Base-by-base conservation (phyloP, 2,888 invertebrate species). In the Lasius fuliginosus region DNA sequence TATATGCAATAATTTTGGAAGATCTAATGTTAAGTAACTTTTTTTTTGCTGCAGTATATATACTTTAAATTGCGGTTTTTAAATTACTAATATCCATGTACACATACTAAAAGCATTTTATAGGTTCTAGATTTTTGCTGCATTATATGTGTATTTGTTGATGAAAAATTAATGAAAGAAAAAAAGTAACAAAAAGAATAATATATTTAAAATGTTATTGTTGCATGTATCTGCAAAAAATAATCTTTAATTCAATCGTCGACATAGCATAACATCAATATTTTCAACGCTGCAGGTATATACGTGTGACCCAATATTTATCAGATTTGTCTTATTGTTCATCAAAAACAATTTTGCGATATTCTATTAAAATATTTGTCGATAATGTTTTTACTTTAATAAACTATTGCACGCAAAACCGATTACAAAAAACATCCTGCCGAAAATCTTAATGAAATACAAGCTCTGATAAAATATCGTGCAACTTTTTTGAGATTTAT, bases 281-380 rank as follows among this genome's bases (percentile, higher is more conserved):
- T 60, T 74, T 42, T 60, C 33, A 60, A 60, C 18, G 18, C 9
- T 60, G 18, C 18, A 56, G 12, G 9, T 56, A 49, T 12, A 42
- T 12, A n/a, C 36, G 58, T 15, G 5, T 18, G 30, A 77, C 30
- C 30, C 30, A 15, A 42, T 42, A 30, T 56, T 77, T 30, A 77
- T 69, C 56, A 69, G 30, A 69, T 77, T 77, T 58, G 11, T 36
- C 71, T 56, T 9, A 71, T 58, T 71, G 40, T 56, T 69, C 40
- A n/a, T 56, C 15, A 33, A 56, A 71, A 42, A 69, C 71, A 77
- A 77, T 71, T 11, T 9, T 15, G 23, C 15, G 30, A 79, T 60
- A 27, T 53, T 49, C 9, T 18, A 40, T 46, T 58, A 58, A 79
- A 79, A 33, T 15, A 15, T 18, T 75, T 6, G 23, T 56, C 27